A percentile compares a stretch with the other conserved stretches of the same genome.
Conservation (phyloP, 2,113 vertebrate genomes). For the Crotalus tigris region DNA sequence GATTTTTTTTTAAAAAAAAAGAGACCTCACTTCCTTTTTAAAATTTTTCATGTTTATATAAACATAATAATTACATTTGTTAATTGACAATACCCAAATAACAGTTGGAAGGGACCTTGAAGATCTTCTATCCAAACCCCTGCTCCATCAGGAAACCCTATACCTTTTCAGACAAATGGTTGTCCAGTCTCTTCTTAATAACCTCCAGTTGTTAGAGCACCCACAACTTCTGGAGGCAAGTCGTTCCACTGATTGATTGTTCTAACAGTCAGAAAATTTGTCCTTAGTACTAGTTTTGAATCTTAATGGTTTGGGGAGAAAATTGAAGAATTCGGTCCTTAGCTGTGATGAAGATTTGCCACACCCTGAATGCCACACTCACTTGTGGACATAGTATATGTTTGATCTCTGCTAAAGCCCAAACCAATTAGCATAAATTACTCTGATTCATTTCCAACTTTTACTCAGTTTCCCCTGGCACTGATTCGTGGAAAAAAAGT, state of each 20-base stretch:
- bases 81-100: background rate
- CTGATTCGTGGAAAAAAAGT: conserved; percentile 50
- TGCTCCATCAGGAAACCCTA: background rate
- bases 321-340: background rate
- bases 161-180: background rate
- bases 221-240: background rate
- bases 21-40: background rate
- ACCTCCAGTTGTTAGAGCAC: background rate
- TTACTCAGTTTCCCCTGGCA: conserved; percentile 39
- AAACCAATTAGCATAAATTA: conserved; percentile 58
- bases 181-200: background rate
- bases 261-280: background rate
- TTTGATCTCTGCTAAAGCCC: conserved; percentile 49
- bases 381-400: background rate
- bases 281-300: background rate
- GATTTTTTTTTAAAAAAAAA: accelerated
- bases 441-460: conserved; percentile 34
- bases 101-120: background rate
- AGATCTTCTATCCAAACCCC: background rate
- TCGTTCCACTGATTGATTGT: background rate
- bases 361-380: background rate
- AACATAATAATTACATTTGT: background rate
- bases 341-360: background rate
- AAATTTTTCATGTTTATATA: background rate
- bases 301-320: background rate